Conservation (phyloP, 2,797 vertebrate genomes). For the Phoxinus dragarum region DNA sequence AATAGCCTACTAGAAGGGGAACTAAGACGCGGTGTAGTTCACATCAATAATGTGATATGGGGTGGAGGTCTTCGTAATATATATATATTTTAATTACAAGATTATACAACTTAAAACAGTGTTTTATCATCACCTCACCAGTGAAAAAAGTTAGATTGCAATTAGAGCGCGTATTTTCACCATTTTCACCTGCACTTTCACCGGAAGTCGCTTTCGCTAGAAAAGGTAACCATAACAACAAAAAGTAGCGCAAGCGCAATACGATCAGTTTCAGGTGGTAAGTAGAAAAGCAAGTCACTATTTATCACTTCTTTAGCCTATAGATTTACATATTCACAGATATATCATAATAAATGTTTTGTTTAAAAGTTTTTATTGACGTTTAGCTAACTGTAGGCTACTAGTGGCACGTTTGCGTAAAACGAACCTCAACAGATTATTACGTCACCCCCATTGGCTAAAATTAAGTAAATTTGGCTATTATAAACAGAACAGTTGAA, state of each 20-base stretch:
- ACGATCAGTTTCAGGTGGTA: not conserved
- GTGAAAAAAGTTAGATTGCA: not conserved
- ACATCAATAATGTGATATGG: not conserved
- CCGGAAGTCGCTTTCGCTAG: not conserved
- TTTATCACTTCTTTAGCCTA: not conserved
- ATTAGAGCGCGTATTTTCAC: not conserved
- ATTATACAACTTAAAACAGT: not conserved
- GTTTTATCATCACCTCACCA: not conserved
- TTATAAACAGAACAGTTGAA: not conserved
- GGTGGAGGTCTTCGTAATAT: not conserved
- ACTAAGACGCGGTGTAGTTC: not conserved
- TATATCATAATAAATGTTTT: not conserved
- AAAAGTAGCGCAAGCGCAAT: not conserved
- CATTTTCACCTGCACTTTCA: not conserved
- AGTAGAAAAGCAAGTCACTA: not conserved
- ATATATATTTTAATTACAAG: not conserved
- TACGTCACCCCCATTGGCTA: not conserved
- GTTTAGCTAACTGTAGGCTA: not conserved
- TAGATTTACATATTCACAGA: not conserved
- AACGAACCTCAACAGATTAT: not conserved
- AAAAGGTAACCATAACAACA: constrained; percentile 8
- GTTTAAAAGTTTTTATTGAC: not conserved
- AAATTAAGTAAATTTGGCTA: not conserved
- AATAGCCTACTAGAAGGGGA: not conserved
- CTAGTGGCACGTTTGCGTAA: not conserved